phyloP scores from a whole-genome alignment of 2,113 vertebrate genomes.

The Lucifuga dentata region DNA sequence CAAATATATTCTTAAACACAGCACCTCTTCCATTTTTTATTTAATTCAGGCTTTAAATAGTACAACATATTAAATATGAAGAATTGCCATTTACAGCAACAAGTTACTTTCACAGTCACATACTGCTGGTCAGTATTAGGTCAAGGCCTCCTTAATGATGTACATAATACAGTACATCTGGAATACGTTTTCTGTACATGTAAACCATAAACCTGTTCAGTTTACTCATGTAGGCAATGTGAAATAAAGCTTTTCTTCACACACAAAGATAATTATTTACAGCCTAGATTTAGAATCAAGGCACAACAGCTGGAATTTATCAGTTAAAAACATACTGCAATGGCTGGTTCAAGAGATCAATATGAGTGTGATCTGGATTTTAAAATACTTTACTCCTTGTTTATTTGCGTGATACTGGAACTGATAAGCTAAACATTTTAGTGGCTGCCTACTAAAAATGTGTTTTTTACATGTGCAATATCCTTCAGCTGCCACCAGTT shows the following conservation, averaged over 20 bases:
- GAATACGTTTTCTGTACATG: constrained; percentile 19
- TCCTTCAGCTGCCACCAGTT: not conserved
- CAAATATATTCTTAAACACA: not conserved
- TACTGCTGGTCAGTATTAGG: constrained; percentile 14
- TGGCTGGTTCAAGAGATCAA: constrained; percentile 1
- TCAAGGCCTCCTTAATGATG: constrained; percentile 20
- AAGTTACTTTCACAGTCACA: constrained; percentile 13
- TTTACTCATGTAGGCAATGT: constrained; percentile 6
- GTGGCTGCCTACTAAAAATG: not conserved
- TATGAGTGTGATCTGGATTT: not conserved
- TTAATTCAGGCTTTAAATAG: constrained; percentile 51
- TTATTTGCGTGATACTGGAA: not conserved
- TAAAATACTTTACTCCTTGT: constrained; percentile 9
- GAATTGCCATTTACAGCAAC: constrained; percentile 29
- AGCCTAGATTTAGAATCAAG: constrained; percentile 39
- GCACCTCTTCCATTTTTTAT: constrained; percentile 1
- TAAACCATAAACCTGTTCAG: constrained; percentile 15
- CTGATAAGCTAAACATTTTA: not conserved
- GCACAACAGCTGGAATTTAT: constrained; percentile 30
- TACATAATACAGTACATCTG: constrained; percentile 3
- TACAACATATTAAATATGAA: constrained; percentile 11
- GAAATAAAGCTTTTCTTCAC: not conserved
- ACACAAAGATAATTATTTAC: not conserved
- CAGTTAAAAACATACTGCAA: not conserved
- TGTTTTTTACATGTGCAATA: constrained; percentile 28